Percentiles rank a stretch among this genome's conserved stretches.
These are phyloP conservation scores for Ricordea florida DNA, from an alignment of 92 coral and sea anemone species.

Conservation along the genomic window DNA sequence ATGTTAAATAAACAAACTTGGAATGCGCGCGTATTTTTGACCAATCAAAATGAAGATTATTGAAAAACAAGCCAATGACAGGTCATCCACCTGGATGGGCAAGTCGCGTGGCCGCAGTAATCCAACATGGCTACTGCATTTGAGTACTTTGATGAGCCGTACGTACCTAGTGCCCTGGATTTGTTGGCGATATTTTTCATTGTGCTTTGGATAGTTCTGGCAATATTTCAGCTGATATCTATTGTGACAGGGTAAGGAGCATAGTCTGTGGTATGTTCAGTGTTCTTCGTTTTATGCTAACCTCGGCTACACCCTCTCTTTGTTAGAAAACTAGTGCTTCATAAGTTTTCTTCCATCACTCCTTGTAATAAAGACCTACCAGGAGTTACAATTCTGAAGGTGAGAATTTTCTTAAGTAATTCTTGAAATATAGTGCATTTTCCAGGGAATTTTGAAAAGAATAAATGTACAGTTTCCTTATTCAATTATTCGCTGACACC, in stretches of 20 bases:
- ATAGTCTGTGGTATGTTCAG: background rate
- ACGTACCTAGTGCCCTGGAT: conserved; percentile 68
- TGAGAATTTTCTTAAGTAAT: conserved; percentile 14
- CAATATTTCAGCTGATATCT: conserved; percentile 72
- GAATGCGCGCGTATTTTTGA: conserved; percentile 18
- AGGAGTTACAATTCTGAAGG: conserved; percentile 87
- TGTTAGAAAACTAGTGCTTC: conserved; percentile 71
- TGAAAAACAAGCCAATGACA: conserved; percentile 4
- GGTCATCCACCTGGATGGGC: background rate
- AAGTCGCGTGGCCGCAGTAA: background rate
- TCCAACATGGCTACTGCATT: conserved; percentile 79
- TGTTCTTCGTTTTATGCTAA: background rate
- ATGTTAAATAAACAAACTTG: background rate
- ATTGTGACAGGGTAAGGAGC: conserved; percentile 78
- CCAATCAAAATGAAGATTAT: conserved; percentile 6
- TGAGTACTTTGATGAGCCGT: conserved; percentile 35
- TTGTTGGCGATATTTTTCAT: conserved; percentile 68
- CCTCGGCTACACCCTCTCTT: background rate
- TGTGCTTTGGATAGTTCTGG: conserved; percentile 65
- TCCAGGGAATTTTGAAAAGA: background rate
- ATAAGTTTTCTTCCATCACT: conserved; percentile 60
- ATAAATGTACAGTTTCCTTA: no score
- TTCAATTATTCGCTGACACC: no score
- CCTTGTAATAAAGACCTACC: conserved; percentile 73
- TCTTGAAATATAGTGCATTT: background rate